Evolutionary conservation across 2,797 vertebrate species (phyloP).

Genomic region (Poeciliopsis presidionis): DNA sequence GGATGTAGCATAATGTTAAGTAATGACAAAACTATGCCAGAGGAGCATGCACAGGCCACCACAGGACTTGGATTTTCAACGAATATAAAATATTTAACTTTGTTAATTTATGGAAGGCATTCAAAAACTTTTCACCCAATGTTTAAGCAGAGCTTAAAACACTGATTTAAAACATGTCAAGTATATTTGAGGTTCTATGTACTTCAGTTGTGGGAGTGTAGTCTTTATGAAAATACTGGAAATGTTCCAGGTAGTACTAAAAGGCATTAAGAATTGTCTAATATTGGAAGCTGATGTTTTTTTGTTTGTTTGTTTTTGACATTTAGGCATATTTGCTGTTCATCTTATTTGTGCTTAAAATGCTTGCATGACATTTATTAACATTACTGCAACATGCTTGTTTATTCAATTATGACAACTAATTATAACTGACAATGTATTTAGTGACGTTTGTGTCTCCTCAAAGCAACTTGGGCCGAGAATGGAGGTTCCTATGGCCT

Average conservation of each 20-base stretch:
- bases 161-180: conserved; percentile 30
- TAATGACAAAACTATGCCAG: conserved; percentile 72
- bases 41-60: conserved; percentile 49
- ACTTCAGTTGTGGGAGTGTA: not conserved
- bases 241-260: not conserved
- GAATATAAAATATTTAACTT: conserved; percentile 60
- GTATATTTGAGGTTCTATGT: not conserved
- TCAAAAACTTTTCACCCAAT: conserved; percentile 47
- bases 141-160: conserved; percentile 29
- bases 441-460: not conserved
- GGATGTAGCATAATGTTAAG: conserved; percentile 71
- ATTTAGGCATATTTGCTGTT: not conserved
- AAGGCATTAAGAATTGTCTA: not conserved
- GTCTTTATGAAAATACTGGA: not conserved
- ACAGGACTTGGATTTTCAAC: conserved; percentile 55
- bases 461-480: not conserved
- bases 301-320: not conserved
- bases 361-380: not conserved
- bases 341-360: not conserved
- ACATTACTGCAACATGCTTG: not conserved
- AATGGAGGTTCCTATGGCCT: not conserved
- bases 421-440: not conserved
- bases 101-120: conserved; percentile 52
- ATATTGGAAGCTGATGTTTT: not conserved
- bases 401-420: not conserved